Percentiles rank a stretch among this genome's conserved stretches.
These are phyloP conservation scores for Trypoxylus dichotomus DNA, from an alignment of 1,140 invertebrate species.

Conservation along the genomic window DNA sequence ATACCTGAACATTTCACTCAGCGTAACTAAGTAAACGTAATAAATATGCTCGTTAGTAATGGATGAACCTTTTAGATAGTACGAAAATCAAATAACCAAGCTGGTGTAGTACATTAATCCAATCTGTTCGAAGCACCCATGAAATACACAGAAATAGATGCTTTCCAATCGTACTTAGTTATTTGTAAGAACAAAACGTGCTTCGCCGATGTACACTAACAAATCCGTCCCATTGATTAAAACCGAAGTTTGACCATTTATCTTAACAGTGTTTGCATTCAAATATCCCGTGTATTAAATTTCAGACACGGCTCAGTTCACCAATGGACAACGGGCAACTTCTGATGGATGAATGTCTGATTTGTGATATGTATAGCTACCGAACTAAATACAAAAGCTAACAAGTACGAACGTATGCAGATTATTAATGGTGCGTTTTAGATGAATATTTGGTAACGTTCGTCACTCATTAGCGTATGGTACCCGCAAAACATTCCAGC, in stretches of 20 bases:
- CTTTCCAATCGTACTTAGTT: not conserved
- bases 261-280: not conserved
- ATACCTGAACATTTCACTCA: no score
- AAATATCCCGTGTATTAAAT: not conserved
- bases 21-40: no score
- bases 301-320: not conserved
- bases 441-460: not conserved
- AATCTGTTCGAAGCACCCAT: no score
- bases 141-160: not conserved
- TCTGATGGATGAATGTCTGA: conserved; percentile 1
- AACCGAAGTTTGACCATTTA: not conserved
- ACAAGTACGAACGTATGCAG: not conserved
- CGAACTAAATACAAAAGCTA: not conserved
- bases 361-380: not conserved
- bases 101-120: no score
- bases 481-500: no score
- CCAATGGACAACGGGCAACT: not conserved
- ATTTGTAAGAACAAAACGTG: not conserved
- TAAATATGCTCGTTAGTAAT: no score
- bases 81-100: no score
- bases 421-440: not conserved
- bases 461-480: no score
- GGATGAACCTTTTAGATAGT: no score
- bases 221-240: not conserved
- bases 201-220: not conserved